Evolutionary conservation across 2,113 vertebrate species (phyloP).

Genomic region (Oreochromis spilurus): DNA sequence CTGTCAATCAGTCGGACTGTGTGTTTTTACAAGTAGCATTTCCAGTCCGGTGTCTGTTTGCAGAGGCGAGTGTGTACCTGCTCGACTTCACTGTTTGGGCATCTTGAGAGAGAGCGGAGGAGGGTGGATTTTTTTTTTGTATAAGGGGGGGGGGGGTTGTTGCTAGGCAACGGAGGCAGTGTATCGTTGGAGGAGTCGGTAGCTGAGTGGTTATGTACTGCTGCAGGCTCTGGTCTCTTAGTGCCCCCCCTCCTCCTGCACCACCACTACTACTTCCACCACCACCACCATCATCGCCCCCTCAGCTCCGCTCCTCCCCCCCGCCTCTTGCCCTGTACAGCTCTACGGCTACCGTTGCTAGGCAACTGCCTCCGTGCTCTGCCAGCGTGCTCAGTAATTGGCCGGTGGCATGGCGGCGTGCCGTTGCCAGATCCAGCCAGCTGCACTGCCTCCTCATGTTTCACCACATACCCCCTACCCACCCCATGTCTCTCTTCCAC

Average conservation of each 20-base stretch:
- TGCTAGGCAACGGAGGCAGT: slow-evolving; percentile 66
- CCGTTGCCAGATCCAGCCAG: slow-evolving; percentile 87
- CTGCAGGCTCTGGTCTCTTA: slow-evolving; percentile 66
- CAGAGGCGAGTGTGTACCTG: slow-evolving; percentile 25
- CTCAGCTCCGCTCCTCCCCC: background rate
- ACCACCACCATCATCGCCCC: slow-evolving; percentile 6
- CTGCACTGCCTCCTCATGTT: slow-evolving; percentile 78
- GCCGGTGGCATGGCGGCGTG: slow-evolving; percentile 78
- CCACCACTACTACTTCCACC: slow-evolving; percentile 12
- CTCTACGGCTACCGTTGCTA: slow-evolving; percentile 80
- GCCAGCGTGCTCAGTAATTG: slow-evolving; percentile 86
- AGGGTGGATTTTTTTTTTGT: background rate
- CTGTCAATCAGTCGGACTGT: background rate
- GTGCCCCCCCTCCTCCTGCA: background rate
- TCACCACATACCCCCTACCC: slow-evolving; percentile 25
- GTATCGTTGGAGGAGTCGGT: slow-evolving; percentile 69
- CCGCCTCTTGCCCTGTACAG: slow-evolving; percentile 41
- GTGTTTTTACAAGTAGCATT: background rate
- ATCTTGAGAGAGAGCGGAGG: slow-evolving; percentile 31
- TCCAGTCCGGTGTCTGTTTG: background rate
- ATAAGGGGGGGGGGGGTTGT: slow-evolving; percentile 29
- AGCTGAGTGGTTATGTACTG: slow-evolving; percentile 70
- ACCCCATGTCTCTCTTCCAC: background rate
- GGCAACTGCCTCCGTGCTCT: slow-evolving; percentile 89
- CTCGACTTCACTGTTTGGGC: slow-evolving; percentile 34